These are phyloP conservation scores for Ormyrus thymus DNA, from an alignment of 2,888 invertebrate genomes.

Conservation along the genomic window DNA sequence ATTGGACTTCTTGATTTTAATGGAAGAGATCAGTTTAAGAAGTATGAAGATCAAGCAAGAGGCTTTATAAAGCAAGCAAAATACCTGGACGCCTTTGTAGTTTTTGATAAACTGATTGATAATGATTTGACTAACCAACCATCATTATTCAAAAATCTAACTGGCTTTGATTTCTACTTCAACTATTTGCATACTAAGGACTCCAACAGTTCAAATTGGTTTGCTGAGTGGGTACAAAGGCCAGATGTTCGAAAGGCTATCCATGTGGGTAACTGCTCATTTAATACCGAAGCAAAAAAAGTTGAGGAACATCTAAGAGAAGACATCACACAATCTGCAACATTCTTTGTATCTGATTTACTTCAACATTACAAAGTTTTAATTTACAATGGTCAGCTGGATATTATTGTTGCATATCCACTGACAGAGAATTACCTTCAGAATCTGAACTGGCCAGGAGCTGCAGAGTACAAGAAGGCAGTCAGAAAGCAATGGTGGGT, in stretches of 20 bases:
- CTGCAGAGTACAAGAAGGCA: conserved; percentile 73
- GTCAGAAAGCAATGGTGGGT: conserved; percentile 73
- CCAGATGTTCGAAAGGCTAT: conserved; percentile 82
- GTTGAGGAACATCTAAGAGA: conserved; percentile 84
- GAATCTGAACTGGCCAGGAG: conserved; percentile 75
- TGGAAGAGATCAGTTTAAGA: conserved; percentile 79
- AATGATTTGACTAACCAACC: conserved; percentile 79
- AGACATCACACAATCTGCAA: conserved; percentile 90
- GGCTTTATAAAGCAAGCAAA: conserved; percentile 80
- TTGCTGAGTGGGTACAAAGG: conserved; percentile 81
- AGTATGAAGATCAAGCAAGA: conserved; percentile 78
- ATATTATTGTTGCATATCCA: conserved; percentile 93
- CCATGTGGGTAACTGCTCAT: conserved; percentile 89
- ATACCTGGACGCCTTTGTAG: conserved; percentile 82
- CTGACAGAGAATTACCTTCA: conserved; percentile 87
- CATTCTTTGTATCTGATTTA: conserved; percentile 83
- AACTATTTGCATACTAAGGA: conserved; percentile 83
- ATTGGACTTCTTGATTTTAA: conserved; percentile 83
- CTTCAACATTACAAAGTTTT: conserved; percentile 83
- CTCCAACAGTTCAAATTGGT: conserved; percentile 76
- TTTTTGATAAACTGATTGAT: conserved; percentile 84
- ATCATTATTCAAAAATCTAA: conserved; percentile 83
- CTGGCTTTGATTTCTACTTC: conserved; percentile 86
- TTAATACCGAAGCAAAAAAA: conserved; percentile 78
- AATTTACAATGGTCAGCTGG: conserved; percentile 92